These are phyloP conservation scores for Larimichthys crocea DNA, from an alignment of 2,113 vertebrate genomes.

Conservation along the genomic window DNA sequence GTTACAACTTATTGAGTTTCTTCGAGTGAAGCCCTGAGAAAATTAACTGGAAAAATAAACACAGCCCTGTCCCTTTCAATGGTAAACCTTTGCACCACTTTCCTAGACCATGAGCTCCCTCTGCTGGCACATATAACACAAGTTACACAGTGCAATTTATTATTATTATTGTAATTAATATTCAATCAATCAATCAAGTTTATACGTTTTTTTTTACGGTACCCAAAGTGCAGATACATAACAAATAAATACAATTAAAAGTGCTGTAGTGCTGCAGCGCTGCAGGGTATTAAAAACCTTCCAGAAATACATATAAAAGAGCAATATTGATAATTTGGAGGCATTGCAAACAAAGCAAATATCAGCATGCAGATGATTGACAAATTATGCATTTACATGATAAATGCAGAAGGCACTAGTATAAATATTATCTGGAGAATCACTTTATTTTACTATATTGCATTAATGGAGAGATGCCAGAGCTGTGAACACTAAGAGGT, in stretches of 20 bases:
- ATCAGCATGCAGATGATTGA: neutral
- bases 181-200: no score
- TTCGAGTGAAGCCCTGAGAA: neutral
- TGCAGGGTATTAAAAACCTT: no score
- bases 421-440: no score
- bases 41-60: slow-evolving; percentile 49
- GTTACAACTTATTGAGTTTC: slow-evolving; percentile 6
- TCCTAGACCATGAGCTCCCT: slow-evolving; percentile 62
- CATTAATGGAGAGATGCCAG: no score
- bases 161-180: neutral
- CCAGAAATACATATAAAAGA: no score
- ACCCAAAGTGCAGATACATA: no score
- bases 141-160: neutral
- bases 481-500: no score
- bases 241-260: no score
- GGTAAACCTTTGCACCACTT: slow-evolving; percentile 38
- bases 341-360: neutral
- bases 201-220: no score
- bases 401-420: neutral
- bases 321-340: neutral
- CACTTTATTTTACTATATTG: no score
- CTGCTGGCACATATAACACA: slow-evolving; percentile 46
- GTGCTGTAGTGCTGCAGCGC: no score
- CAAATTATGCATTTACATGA: neutral
- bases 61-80: slow-evolving; percentile 58